Evolutionary conservation across 2,888 invertebrate genomes (phyloP).

Genomic region (Nephrocerus scutellatus): DNA sequence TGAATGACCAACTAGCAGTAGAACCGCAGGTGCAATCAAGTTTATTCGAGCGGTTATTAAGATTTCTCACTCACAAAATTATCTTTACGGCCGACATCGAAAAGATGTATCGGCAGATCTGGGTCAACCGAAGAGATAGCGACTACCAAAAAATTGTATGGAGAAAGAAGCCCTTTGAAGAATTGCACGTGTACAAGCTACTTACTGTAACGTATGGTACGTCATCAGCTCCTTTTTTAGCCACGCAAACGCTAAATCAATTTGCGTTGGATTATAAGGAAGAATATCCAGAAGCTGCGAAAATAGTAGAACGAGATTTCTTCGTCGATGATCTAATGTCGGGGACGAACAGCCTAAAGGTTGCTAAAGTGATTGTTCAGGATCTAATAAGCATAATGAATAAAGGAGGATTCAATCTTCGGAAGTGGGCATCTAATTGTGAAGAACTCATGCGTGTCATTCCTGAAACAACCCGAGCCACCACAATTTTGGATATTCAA

Average conservation of each 20-base stretch:
- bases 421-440: conserved; percentile 14
- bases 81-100: conserved; percentile 11
- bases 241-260: conserved; percentile 8
- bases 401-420: conserved; percentile 10
- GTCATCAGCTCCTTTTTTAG: conserved; percentile 4
- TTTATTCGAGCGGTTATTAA: too few species aligned
- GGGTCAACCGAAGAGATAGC: neutral
- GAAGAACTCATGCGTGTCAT: conserved; percentile 4
- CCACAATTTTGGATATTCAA: conserved; percentile 5
- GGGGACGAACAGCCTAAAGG: conserved; percentile 4
- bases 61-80: too few species aligned
- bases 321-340: conserved; percentile 10
- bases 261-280: conserved; percentile 1
- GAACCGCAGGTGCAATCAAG: too few species aligned
- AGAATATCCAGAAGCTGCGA: conserved; percentile 1
- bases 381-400: conserved; percentile 1
- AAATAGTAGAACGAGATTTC: conserved; percentile 10
- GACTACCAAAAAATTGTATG: conserved; percentile 10
- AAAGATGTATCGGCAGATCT: conserved; percentile 8
- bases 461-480: conserved; percentile 5
- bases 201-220: conserved; percentile 9
- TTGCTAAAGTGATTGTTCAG: conserved; percentile 1
- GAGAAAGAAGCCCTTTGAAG: conserved; percentile 4
- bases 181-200: conserved; percentile 7
- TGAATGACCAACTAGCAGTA: too few species aligned